phyloP scores from a whole-genome alignment of 1,140 invertebrate genomes.

The Drosophila ficusphila region DNA sequence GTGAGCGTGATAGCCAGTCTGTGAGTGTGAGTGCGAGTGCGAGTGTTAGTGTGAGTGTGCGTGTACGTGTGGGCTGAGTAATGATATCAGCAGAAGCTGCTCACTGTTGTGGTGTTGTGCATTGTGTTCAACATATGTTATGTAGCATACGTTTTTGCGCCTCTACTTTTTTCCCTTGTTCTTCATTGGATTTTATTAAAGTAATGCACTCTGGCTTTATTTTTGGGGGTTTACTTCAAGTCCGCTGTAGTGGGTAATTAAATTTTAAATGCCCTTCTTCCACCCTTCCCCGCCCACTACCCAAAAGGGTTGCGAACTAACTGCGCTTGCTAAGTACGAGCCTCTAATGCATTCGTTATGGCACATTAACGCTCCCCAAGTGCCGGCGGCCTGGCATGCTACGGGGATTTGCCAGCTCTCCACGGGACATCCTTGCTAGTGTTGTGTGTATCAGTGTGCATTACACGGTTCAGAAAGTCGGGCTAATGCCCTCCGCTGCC shows the following conservation, averaged over 20 bases:
- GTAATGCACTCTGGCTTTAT: conserved; percentile 30
- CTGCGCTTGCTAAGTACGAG: conserved; percentile 40
- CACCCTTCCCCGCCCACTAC: background rate
- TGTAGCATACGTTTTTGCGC: conserved; percentile 31
- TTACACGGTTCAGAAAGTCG: conserved; percentile 64
- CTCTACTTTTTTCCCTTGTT: conserved; percentile 5
- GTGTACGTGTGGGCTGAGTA: conserved; percentile 53
- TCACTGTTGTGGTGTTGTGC: conserved; percentile 30
- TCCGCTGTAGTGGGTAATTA: conserved; percentile 61
- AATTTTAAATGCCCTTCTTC: conserved; percentile 68
- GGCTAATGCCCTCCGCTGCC: conserved; percentile 47
- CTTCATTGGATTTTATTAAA: conserved; percentile 6
- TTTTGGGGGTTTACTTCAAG: background rate
- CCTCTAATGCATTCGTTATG: conserved; percentile 81
- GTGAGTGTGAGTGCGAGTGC: background rate
- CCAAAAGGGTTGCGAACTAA: conserved; percentile 32
- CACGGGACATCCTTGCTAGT: conserved; percentile 1
- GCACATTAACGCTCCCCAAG: conserved; percentile 78
- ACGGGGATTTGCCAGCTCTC: conserved; percentile 50
- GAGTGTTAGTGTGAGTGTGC: too few relatives aligned
- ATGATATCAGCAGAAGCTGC: conserved; percentile 75
- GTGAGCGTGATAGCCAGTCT: background rate
- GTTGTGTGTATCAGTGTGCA: conserved; percentile 52
- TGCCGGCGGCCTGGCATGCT: conserved; percentile 61
- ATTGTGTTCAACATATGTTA: conserved; percentile 69